A percentile compares a stretch with the other conserved stretches of the same genome.
Evolutionary conservation across 2,888 invertebrate species (phyloP).

Genomic region (Salpingus planirostris): DNA sequence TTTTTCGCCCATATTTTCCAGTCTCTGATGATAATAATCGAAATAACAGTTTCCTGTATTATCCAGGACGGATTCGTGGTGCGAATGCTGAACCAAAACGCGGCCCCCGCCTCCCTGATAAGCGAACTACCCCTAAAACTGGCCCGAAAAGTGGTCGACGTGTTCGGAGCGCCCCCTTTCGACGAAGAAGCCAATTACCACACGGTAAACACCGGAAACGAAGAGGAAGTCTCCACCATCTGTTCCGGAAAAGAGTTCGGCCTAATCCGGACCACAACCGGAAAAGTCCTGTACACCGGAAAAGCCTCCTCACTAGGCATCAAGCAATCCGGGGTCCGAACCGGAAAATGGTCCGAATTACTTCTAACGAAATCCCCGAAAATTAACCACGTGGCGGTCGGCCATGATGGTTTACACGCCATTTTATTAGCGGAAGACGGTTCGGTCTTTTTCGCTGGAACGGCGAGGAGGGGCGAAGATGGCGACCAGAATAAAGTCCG

Average conservation of each 20-base stretch:
- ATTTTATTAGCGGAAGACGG: slow-evolving; percentile 89
- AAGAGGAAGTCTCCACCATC: slow-evolving; percentile 72
- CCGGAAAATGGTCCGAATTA: slow-evolving; percentile 55
- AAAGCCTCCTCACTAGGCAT: slow-evolving; percentile 80
- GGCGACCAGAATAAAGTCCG: slow-evolving; percentile 72
- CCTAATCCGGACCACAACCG: slow-evolving; percentile 71
- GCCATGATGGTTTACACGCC: slow-evolving; percentile 90
- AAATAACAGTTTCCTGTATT: no score
- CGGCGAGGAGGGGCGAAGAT: slow-evolving; percentile 75
- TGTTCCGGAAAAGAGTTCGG: slow-evolving; percentile 87
- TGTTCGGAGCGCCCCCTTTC: slow-evolving; percentile 61
- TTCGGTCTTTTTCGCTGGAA: slow-evolving; percentile 65
- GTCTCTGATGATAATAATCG: no score
- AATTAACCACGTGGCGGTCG: slow-evolving; percentile 72
- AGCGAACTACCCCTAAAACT: slow-evolving; percentile 66
- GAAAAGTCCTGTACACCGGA: slow-evolving; percentile 82
- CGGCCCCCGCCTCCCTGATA: slow-evolving; percentile 48
- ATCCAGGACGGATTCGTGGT: slow-evolving; percentile 73
- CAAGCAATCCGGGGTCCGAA: slow-evolving; percentile 50
- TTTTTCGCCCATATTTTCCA: no score
- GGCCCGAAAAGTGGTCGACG: slow-evolving; percentile 70
- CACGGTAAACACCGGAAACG: slow-evolving; percentile 41
- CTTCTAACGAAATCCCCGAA: slow-evolving; percentile 61
- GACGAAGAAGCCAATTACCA: slow-evolving; percentile 52
- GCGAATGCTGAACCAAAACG: slow-evolving; percentile 57